phyloP scores from a whole-genome alignment of 2,113 vertebrate species.

The Dissostichus mawsoni region DNA sequence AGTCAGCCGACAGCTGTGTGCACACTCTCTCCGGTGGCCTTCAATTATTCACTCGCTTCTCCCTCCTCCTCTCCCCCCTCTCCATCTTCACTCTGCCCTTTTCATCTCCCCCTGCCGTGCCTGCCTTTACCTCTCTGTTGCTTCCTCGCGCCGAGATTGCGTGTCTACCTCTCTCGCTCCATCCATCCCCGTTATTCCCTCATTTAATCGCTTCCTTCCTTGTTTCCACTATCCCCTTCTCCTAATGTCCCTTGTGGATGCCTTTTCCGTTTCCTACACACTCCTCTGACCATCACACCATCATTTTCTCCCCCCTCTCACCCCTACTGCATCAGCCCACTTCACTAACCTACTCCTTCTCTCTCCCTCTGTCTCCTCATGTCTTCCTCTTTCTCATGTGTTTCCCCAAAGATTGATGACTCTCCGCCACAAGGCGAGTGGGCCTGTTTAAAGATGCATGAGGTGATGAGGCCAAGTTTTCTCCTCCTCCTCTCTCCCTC shows the following conservation, averaged over 20 bases:
- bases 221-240: slow-evolving; percentile 11
- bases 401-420: slow-evolving; percentile 85
- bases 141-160: slow-evolving; percentile 51
- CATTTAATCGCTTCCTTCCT: slow-evolving; percentile 44
- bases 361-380: slow-evolving; percentile 61
- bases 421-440: slow-evolving; percentile 73
- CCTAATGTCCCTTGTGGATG: slow-evolving; percentile 24
- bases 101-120: slow-evolving; percentile 66
- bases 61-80: slow-evolving; percentile 45
- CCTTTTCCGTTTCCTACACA: slow-evolving; percentile 40
- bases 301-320: slow-evolving; percentile 29
- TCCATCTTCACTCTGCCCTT: slow-evolving; percentile 71
- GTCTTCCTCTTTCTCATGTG: slow-evolving; percentile 63
- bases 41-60: slow-evolving; percentile 80
- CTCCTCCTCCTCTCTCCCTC: slow-evolving; percentile 30
- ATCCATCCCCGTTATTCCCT: slow-evolving; percentile 44
- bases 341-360: slow-evolving; percentile 68
- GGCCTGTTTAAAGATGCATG: slow-evolving; percentile 86
- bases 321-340: slow-evolving; percentile 52
- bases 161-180: slow-evolving; percentile 43
- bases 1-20: slow-evolving; percentile 79
- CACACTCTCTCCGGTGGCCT: slow-evolving; percentile 79
- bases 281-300: slow-evolving; percentile 50
- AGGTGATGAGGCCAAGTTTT: slow-evolving; percentile 79
- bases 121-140: slow-evolving; percentile 61